Conservation (phyloP, 2,797 vertebrate species). For the Lophius americanus region DNA sequence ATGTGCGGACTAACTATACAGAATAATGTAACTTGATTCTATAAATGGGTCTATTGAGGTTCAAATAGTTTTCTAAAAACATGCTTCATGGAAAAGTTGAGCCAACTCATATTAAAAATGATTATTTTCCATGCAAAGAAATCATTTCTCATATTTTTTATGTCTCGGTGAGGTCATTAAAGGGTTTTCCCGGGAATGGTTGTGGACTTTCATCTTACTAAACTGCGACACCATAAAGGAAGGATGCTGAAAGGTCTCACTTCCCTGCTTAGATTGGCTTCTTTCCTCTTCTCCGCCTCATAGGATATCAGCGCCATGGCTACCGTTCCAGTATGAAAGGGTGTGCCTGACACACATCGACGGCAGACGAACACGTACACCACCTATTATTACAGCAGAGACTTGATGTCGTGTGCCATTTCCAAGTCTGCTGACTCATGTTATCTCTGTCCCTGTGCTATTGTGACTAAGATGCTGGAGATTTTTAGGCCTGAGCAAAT, state of each 20-base stretch:
- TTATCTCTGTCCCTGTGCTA: constrained; percentile 26
- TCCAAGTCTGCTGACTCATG: constrained; percentile 49
- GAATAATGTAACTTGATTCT: too few relatives aligned
- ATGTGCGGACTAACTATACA: too few relatives aligned
- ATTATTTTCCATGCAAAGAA: too few relatives aligned
- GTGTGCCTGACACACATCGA: constrained; percentile 49
- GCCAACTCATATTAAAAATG: too few relatives aligned
- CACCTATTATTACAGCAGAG: constrained; percentile 37
- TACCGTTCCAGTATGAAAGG: constrained; percentile 51
- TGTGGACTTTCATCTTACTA: background rate
- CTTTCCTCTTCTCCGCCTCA: constrained; percentile 45
- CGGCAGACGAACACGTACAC: constrained; percentile 34
- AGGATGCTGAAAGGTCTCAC: constrained; percentile 13
- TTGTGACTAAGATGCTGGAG: constrained; percentile 31
- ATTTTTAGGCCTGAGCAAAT: constrained; percentile 30
- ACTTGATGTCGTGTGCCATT: constrained; percentile 31
- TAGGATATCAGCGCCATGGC: constrained; percentile 44
- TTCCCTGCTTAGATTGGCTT: constrained; percentile 25
- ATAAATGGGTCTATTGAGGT: too few relatives aligned
- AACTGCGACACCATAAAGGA: constrained; percentile 19
- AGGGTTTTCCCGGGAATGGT: background rate
- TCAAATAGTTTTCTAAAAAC: too few relatives aligned
- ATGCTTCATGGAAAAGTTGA: too few relatives aligned
- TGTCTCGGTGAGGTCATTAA: too few relatives aligned
- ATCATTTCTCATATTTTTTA: too few relatives aligned